Base-by-base conservation (phyloP, 2,888 invertebrate genomes). In the Campoplex nolae region DNA sequence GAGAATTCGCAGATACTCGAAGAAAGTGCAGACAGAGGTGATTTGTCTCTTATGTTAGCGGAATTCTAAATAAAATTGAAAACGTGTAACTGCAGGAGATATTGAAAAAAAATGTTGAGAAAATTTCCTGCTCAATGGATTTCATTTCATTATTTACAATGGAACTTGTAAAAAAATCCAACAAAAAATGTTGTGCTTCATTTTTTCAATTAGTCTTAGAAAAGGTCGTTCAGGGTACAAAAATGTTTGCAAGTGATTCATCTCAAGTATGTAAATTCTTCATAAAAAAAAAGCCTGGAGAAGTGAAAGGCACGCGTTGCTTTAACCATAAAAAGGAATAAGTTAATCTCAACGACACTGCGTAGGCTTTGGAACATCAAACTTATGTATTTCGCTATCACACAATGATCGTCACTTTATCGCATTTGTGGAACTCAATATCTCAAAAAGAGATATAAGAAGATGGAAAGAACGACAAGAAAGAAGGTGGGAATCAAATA, bases 401-500 rank as follows among this genome's bases (percentile, higher is more conserved):
- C 88, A 82, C 87, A 89, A 90, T 91, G 89, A 90, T 90, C 89
- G 90, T 89, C 90, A 89, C 89, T 90, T 89, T 88, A 89, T 91
- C 90, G 90, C 89, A 89, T 90, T 88, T 87, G 83, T 83, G 89
- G 89, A 89, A 88, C 84, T 89, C 89, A 88, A 87, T 87, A 82
- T 90, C 79, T 83, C 74, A 58, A 56, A 56, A 76, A 83, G 56
- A 62, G 70, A 28, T 77, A 71, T 58, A 38, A 51, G 45, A 76
- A 13, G 45, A 76, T 28, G 67, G 56, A 48, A 67, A 51, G 18
- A 65, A 76, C 56, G 28, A 70, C 42, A 84, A 73, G 23, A 48
- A 77, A 6, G 76, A 62, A 42, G 73, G 23, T 23, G 23, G 38
- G 77, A 65, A 78, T 80, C 78, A 77, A 84, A 80, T 74, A 32